These are phyloP conservation scores for Oryzias melastigma DNA, from an alignment of 2,113 vertebrate genomes.

Conservation along the genomic window DNA sequence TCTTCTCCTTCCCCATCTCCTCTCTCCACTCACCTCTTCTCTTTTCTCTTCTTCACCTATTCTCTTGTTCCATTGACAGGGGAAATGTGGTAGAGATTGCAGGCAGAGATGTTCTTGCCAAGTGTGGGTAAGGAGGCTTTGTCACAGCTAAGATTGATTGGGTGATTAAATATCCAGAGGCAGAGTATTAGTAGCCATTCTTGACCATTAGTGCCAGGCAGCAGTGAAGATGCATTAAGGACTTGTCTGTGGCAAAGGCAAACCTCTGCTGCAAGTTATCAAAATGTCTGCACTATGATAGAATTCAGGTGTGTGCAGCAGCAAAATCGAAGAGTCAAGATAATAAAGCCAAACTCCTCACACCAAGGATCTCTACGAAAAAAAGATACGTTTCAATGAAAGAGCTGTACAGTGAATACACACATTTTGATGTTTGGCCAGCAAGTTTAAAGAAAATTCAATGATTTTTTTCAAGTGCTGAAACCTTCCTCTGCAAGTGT, in stretches of 20 bases:
- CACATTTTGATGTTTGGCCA: not conserved
- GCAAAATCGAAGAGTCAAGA: slow-evolving; percentile 30
- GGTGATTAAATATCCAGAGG: slow-evolving; percentile 75
- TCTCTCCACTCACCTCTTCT: slow-evolving; percentile 10
- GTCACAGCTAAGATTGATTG: slow-evolving; percentile 74
- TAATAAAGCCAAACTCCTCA: slow-evolving; percentile 32
- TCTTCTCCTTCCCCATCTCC: slow-evolving; percentile 41
- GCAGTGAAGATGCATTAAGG: slow-evolving; percentile 45
- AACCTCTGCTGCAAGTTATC: slow-evolving; percentile 43
- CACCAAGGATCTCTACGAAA: slow-evolving; percentile 4
- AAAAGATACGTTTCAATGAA: not conserved
- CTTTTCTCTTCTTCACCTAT: slow-evolving; percentile 42
- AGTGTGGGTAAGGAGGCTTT: slow-evolving; percentile 64
- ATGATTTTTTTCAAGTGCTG: not conserved
- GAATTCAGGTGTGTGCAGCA: slow-evolving; percentile 18
- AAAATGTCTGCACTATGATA: slow-evolving; percentile 27
- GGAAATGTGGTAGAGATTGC: slow-evolving; percentile 63
- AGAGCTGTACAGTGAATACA: not conserved
- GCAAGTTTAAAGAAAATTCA: not conserved
- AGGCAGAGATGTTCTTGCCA: slow-evolving; percentile 68
- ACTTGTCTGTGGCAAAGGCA: slow-evolving; percentile 44
- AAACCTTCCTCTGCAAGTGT: too few relatives aligned
- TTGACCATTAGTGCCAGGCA: slow-evolving; percentile 66
- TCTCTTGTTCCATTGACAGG: slow-evolving; percentile 51
- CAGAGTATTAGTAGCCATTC: slow-evolving; percentile 65